A percentile compares a stretch with the other conserved stretches of the same genome.
These are phyloP conservation scores for Danio rerio DNA, from an alignment of 2,113 vertebrate species.

Conservation along the genomic window GRCz12tu NC_133198.1:7298501-7299000, in stretches of 20 bases:
- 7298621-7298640: conserved; percentile 35
- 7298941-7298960: too few species aligned
- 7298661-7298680: conserved; percentile 10
- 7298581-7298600: conserved; percentile 45
- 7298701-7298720: not conserved
- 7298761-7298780: not conserved
- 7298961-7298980: too few species aligned
- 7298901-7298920: too few species aligned
- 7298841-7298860: too few species aligned
- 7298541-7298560: conserved; percentile 37
- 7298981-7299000: too few species aligned
- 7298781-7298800: not conserved
- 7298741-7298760: not conserved
- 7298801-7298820: too few species aligned
- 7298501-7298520: conserved; percentile 47
- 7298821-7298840: too few species aligned
- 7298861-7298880: too few species aligned
- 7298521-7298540: conserved; percentile 52
- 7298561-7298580: conserved; percentile 42
- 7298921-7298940: too few species aligned
- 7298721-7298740: not conserved
- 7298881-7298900: too few species aligned
- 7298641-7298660: conserved; percentile 15
- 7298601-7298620: conserved; percentile 30
- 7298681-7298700: conserved; percentile 25